Percentiles rank a stretch among this genome's conserved stretches.
Conservation (phyloP, 2,113 vertebrate species). For the Columba livia region DNA sequence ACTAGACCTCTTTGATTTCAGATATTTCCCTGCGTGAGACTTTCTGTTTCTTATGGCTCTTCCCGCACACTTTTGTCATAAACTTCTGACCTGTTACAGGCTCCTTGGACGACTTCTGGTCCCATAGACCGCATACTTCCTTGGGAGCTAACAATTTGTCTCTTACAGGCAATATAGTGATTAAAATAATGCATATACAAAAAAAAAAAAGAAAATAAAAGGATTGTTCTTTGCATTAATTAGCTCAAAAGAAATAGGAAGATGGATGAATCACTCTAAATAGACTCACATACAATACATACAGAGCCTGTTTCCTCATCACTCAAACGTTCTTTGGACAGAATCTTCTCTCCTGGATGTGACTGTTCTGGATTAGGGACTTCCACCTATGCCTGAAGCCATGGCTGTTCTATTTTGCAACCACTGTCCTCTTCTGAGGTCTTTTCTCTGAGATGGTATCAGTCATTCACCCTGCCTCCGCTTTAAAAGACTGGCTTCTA, state of each 20-base stretch:
- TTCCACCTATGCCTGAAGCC: fast-evolving
- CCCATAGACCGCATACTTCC: not conserved
- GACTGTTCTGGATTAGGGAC: not conserved
- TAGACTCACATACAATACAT: not conserved
- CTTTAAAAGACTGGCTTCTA: not conserved
- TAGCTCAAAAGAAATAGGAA: not conserved
- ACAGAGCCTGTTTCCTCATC: not conserved
- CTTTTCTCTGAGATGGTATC: not conserved
- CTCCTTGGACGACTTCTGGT: not conserved
- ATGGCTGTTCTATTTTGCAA: not conserved
- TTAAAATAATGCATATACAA: not conserved
- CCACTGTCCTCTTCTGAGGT: not conserved
- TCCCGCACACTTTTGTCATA: not conserved
- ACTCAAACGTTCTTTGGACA: not conserved
- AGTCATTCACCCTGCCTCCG: not conserved
- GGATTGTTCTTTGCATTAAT: not conserved
- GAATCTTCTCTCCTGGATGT: not conserved
- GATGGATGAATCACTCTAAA: not conserved
- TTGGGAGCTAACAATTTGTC: not conserved
- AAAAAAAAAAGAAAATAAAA: too few relatives aligned
- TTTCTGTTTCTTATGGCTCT: not conserved
- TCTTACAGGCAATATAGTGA: not conserved
- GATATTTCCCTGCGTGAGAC: not conserved
- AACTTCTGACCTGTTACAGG: not conserved
- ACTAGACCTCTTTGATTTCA: not conserved